A percentile compares a stretch with the other conserved stretches of the same genome.
phyloP scores from a whole-genome alignment of 2,113 vertebrate genomes.

The Poeciliopsis retropinna region DNA sequence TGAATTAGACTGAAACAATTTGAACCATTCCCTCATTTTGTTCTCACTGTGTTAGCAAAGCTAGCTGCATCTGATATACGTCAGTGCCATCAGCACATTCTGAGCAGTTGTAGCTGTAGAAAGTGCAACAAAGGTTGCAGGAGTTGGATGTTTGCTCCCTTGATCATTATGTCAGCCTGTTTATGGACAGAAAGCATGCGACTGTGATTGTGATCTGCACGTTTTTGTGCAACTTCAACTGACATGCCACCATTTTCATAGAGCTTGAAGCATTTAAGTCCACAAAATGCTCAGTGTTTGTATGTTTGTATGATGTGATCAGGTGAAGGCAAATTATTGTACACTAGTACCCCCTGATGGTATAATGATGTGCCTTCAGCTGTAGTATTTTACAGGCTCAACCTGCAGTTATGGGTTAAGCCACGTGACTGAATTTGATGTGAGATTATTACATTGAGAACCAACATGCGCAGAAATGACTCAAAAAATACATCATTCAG shows the following conservation, averaged over 20 bases:
- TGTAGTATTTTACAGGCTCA: conserved; percentile 35
- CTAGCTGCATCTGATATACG: conserved; percentile 75
- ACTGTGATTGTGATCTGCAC: conserved; percentile 65
- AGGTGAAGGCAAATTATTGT: conserved; percentile 30
- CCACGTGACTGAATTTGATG: neutral
- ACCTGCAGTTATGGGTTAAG: conserved; percentile 5
- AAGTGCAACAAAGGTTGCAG: conserved; percentile 69
- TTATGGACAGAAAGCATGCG: conserved; percentile 76
- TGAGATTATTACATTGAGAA: neutral
- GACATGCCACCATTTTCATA: conserved; percentile 38
- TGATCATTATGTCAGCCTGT: conserved; percentile 46
- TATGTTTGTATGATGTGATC: conserved; percentile 21
- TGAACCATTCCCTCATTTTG: conserved; percentile 77
- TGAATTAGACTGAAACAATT: conserved; percentile 68
- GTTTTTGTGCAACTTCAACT: conserved; percentile 54
- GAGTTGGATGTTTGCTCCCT: conserved; percentile 67
- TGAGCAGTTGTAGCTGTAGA: conserved; percentile 68
- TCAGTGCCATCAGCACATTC: conserved; percentile 76
- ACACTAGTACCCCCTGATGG: conserved; percentile 66
- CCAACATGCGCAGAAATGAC: neutral
- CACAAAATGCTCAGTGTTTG: conserved; percentile 29
- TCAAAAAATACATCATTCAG: neutral
- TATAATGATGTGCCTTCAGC: conserved; percentile 30
- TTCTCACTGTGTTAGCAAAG: conserved; percentile 68
- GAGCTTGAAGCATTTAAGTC: conserved; percentile 34